A percentile compares a stretch with the other conserved stretches of the same genome.
Evolutionary conservation across 2,797 vertebrate species (phyloP).

Genomic region (Alauda arvensis): DNA sequence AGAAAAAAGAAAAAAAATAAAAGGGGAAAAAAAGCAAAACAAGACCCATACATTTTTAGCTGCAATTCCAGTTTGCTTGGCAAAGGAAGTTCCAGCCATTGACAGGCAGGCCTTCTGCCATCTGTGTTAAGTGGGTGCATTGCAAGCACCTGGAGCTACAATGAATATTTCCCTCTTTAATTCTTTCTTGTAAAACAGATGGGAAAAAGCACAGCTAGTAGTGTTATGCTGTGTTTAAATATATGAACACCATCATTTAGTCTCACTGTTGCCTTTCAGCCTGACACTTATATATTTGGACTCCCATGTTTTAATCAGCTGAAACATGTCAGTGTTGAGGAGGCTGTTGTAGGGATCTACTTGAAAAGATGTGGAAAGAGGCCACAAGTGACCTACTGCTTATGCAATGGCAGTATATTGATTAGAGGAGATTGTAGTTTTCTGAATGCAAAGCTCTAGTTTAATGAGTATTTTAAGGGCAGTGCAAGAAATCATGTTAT

Average conservation of each 20-base stretch:
- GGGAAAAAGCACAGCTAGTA: conserved; percentile 16
- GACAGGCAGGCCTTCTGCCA: conserved; percentile 11
- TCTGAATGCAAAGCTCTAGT: background rate
- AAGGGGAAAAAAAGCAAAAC: background rate
- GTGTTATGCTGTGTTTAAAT: conserved; percentile 12
- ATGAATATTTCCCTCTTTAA: background rate
- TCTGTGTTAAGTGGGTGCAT: conserved; percentile 27
- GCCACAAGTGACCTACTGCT: background rate
- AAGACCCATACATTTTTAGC: background rate
- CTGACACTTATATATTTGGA: background rate
- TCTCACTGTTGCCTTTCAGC: conserved; percentile 6
- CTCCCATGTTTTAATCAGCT: background rate
- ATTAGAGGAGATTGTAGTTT: background rate
- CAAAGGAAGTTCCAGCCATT: background rate
- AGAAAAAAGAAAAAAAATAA: background rate
- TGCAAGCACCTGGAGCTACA: conserved; percentile 32
- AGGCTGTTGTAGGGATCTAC: background rate
- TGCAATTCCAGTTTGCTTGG: background rate
- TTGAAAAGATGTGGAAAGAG: background rate
- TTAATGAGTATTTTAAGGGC: conserved; percentile 8
- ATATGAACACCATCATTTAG: background rate
- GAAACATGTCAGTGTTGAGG: background rate
- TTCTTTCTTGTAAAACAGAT: conserved; percentile 25
- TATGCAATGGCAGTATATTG: background rate
- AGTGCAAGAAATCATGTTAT: background rate